Percentiles rank a stretch among this genome's conserved stretches.
These are phyloP conservation scores for Neuroterus valhalla DNA, from an alignment of 1,140 invertebrate species.

Conservation along the genomic window DNA sequence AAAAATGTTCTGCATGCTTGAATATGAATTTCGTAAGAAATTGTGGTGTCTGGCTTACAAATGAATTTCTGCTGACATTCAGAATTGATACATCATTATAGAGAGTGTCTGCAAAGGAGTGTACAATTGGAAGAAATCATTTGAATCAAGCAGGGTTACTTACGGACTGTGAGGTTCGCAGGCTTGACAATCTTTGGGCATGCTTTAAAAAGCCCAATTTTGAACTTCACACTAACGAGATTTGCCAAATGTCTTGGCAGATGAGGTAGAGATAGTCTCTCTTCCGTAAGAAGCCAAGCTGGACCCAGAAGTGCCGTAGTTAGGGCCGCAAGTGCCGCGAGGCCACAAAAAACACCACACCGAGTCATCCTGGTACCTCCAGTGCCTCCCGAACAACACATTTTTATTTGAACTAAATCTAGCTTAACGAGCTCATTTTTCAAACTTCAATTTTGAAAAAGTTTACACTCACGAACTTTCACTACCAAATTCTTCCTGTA, in stretches of 20 bases:
- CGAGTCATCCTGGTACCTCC: constrained; percentile 69
- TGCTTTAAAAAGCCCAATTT: constrained; percentile 70
- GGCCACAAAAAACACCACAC: constrained; percentile 70
- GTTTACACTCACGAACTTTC: no score
- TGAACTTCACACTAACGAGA: constrained; percentile 67
- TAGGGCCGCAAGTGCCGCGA: constrained; percentile 69
- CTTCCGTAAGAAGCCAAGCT: constrained; percentile 72
- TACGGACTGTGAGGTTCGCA: constrained; percentile 66
- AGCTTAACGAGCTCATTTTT: constrained; percentile 13
- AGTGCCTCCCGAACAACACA: constrained; percentile 67
- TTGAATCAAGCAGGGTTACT: constrained; percentile 53
- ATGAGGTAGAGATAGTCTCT: constrained; percentile 63
- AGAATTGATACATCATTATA: no score
- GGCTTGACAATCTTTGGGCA: constrained; percentile 71
- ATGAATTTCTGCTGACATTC: no score
- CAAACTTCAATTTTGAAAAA: neutral
- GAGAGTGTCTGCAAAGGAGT: no score
- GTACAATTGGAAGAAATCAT: no score
- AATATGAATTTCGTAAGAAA: no score
- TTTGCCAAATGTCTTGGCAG: constrained; percentile 57
- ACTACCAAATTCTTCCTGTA: no score
- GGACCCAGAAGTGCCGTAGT: constrained; percentile 69
- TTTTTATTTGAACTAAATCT: constrained; percentile 49
- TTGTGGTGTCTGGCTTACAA: no score
- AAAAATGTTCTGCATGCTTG: no score